Base-by-base conservation (phyloP, 2,113 vertebrate species). In the Irena cyanogastra region DNA sequence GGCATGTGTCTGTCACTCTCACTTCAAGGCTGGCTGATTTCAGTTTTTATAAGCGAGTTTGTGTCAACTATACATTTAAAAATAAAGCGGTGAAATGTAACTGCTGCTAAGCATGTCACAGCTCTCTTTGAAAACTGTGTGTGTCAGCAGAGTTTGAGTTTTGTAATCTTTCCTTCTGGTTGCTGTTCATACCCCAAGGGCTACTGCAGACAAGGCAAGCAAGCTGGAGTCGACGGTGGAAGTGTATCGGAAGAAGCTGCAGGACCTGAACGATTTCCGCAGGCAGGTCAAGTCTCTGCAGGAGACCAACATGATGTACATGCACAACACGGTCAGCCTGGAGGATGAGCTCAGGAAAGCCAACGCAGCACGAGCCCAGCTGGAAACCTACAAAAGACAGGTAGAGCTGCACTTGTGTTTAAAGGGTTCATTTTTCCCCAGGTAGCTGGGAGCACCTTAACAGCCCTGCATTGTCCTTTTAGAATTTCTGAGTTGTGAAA, bases 301-400 rank as follows among this genome's bases (percentile, higher is more conserved):
- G 95, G 99, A 99, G 95, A 99, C 99, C 81, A 99, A 99, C 94
- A 98, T 99, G 98, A 99, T 98, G 95, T 99, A 99, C 95, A 99
- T 99, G 99, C 99, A 99, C 59, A 99, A 99, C 93, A 99, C 99
- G 0, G 98, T 99, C 89, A 99, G 98, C 49, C 97, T 99, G 95
- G 99, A 99, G 96, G 99, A 99, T 60, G 99, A 99, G 64, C 97
- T 99, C 26, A 99, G 98, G 96, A 99, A 99, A 87, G 99, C 99
- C 89, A 99, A 99, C 2, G 98, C 99, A 68, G 99, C 99, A 14
- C 99, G 99, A 3, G 96, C 99, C 15, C 99, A 99, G 54, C 97
- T 99, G 4, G 99, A 99, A 95, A 98, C 98, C 1, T 99, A 99
- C 92, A 99, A 99, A 95, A 98, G 98, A 96, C 99, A 99, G 98